phyloP scores from a whole-genome alignment of 2,797 vertebrate species.

The Gymnoscopelus microlampas region DNA sequence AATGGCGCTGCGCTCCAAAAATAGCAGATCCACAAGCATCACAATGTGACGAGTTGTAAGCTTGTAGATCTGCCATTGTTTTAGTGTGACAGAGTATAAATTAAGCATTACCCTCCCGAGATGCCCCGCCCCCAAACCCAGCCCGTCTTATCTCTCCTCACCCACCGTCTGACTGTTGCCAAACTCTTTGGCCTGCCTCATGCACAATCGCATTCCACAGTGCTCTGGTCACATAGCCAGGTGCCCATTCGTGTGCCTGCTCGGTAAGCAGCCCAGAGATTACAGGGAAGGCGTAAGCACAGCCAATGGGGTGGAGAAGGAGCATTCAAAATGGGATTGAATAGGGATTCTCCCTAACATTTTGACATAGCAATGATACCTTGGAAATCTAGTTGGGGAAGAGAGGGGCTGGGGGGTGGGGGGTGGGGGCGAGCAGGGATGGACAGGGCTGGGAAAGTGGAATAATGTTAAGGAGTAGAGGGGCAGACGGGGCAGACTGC shows the following conservation, averaged over 20 bases:
- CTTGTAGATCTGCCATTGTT: too few species aligned
- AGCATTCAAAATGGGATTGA: slow-evolving; percentile 65
- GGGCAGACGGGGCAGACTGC: slow-evolving; percentile 54
- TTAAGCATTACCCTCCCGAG: too few species aligned
- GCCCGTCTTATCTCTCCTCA: slow-evolving; percentile 34
- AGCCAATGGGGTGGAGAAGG: slow-evolving; percentile 63
- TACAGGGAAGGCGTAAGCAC: slow-evolving; percentile 59
- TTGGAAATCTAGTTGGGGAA: slow-evolving; percentile 53
- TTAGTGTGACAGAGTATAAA: too few species aligned
- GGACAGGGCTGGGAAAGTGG: neutral
- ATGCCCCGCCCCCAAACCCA: slow-evolving; percentile 21
- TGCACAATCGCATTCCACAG: slow-evolving; percentile 74
- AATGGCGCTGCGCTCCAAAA: too few species aligned
- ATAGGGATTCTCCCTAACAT: slow-evolving; percentile 55
- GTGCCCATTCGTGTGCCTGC: slow-evolving; percentile 63
- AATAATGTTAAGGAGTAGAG: slow-evolving; percentile 48
- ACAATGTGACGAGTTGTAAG: too few species aligned
- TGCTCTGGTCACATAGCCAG: slow-evolving; percentile 58
- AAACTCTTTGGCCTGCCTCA: slow-evolving; percentile 73
- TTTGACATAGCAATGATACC: slow-evolving; percentile 71
- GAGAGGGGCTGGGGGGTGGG: slow-evolving; percentile 13
- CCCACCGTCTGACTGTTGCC: neutral
- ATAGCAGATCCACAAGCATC: too few species aligned
- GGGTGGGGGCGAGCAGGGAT: neutral
- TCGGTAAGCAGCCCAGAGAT: slow-evolving; percentile 60